A percentile compares a stretch with the other conserved stretches of the same genome.
Evolutionary conservation across 2,888 invertebrate species (phyloP).

Genomic region (Rugalucina vietnamica): DNA sequence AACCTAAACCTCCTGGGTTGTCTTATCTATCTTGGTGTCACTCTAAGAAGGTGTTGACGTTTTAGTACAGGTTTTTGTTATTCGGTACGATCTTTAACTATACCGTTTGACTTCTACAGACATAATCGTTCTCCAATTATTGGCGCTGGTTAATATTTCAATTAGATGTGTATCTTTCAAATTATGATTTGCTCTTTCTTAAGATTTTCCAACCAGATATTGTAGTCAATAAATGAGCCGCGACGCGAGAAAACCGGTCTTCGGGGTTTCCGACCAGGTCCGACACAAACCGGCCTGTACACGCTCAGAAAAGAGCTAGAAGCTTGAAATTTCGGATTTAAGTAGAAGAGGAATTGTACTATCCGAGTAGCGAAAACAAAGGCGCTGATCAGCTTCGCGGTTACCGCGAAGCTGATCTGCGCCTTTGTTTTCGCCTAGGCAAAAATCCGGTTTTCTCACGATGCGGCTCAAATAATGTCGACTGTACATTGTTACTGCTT

Average conservation of each 20-base stretch:
- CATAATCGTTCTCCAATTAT: neutral
- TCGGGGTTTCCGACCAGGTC: too few relatives aligned
- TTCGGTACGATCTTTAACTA: neutral
- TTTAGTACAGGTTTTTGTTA: slow-evolving; percentile 9
- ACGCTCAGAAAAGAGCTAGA: too few relatives aligned
- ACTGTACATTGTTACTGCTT: neutral
- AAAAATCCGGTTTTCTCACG: too few relatives aligned
- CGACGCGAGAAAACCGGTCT: too few relatives aligned
- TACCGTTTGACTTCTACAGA: slow-evolving; percentile 7
- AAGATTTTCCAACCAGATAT: neutral
- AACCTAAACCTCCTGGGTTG: slow-evolving; percentile 39
- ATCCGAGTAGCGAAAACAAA: too few relatives aligned
- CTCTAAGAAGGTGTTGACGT: slow-evolving; percentile 35
- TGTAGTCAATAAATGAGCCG: neutral
- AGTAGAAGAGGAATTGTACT: too few relatives aligned
- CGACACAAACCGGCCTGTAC: too few relatives aligned
- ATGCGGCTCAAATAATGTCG: too few relatives aligned
- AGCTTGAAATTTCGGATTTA: too few relatives aligned
- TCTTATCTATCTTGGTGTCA: slow-evolving; percentile 44
- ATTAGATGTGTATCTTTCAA: slow-evolving; percentile 1
- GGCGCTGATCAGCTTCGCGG: too few relatives aligned
- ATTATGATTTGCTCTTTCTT: neutral
- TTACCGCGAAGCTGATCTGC: too few relatives aligned
- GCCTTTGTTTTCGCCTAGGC: too few relatives aligned
- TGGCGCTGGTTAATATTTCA: slow-evolving; percentile 3